These are phyloP conservation scores for Antrozous pallidus DNA, from an alignment of 2,797 vertebrate species.

Conservation along the genomic window DNA sequence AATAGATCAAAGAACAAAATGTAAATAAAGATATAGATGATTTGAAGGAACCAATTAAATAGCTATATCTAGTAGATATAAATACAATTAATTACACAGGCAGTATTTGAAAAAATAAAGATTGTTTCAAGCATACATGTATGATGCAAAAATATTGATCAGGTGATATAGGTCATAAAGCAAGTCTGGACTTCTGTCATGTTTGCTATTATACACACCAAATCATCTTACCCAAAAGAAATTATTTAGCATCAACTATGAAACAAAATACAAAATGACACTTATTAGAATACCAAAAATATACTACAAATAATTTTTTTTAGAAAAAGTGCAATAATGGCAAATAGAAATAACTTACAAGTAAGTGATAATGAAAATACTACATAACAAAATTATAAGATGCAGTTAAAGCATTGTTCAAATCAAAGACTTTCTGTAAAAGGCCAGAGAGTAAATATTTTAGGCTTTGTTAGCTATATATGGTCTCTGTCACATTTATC, in stretches of 20 bases:
- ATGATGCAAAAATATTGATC: neutral
- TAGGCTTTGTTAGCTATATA: neutral
- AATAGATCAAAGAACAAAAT: neutral
- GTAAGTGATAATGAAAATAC: neutral
- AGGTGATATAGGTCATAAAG: neutral
- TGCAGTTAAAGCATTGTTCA: neutral
- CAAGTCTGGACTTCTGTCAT: neutral
- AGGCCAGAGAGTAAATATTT: neutral
- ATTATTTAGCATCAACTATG: neutral
- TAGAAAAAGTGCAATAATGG: neutral
- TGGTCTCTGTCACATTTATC: neutral
- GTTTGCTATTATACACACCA: neutral
- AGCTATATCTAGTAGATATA: neutral
- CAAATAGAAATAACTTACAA: neutral
- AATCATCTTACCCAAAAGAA: neutral
- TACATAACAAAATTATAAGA: conserved; percentile 14
- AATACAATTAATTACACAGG: neutral
- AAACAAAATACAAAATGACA: conserved; percentile 2
- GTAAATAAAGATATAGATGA: neutral
- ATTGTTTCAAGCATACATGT: neutral
- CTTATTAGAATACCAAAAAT: neutral
- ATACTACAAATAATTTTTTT: neutral
- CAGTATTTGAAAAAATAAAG: neutral
- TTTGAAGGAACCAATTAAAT: conserved; percentile 12
- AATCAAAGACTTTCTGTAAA: neutral